phyloP scores from a whole-genome alignment of 1,140 invertebrate genomes.

The Drosophila subpulchrella region DNA sequence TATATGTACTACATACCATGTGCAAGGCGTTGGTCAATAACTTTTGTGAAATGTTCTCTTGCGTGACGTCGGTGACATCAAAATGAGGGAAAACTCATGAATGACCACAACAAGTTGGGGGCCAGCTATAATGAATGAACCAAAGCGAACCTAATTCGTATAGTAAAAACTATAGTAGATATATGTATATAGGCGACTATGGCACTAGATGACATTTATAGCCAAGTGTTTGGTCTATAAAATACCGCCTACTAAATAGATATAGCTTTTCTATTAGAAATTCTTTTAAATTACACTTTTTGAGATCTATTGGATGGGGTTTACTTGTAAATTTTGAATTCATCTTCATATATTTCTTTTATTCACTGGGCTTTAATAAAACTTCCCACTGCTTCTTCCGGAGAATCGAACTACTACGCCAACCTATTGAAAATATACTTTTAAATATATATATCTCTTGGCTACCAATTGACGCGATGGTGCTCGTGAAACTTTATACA shows the following conservation, averaged over 20 bases:
- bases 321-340: not conserved
- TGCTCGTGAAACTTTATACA: slow-evolving; percentile 45
- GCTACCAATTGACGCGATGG: not conserved
- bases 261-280: not conserved
- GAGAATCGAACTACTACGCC: not conserved
- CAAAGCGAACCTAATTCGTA: slow-evolving; percentile 14
- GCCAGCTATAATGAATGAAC: slow-evolving; percentile 39
- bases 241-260: not conserved
- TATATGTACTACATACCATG: slow-evolving; percentile 24
- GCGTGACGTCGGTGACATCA: slow-evolving; percentile 52
- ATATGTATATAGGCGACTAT: slow-evolving; percentile 10
- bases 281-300: not conserved
- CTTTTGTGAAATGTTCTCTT: slow-evolving; percentile 19
- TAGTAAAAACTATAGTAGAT: slow-evolving; percentile 47
- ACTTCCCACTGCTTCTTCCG: not conserved
- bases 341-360: too few relatives aligned
- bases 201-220: not conserved
- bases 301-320: not conserved
- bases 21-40: slow-evolving; percentile 47
- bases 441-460: slow-evolving; percentile 8
- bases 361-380: too few relatives aligned
- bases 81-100: slow-evolving; percentile 53
- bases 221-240: not conserved
- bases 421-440: slow-evolving; percentile 16
- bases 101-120: slow-evolving; percentile 42